phyloP scores from a whole-genome alignment of 2,888 invertebrate genomes.

The Notodonta ziczac region DNA sequence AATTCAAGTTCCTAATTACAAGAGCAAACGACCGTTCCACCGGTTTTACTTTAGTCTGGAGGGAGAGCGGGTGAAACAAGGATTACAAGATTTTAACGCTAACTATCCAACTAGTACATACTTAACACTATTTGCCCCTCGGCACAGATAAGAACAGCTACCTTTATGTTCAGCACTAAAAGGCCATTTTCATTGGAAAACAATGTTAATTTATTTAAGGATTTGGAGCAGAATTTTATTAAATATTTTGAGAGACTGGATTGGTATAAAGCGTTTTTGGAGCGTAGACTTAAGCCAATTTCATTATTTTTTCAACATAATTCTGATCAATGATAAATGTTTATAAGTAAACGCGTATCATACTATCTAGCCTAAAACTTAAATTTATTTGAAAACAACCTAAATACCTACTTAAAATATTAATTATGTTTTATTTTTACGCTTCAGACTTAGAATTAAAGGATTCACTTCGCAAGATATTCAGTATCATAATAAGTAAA shows the following conservation, averaged over 20 bases:
- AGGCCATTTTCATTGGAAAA: conserved; percentile 13
- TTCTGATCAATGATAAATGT: too few relatives aligned
- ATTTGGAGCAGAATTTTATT: not conserved
- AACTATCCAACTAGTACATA: conserved; percentile 20
- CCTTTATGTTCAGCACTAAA: conserved; percentile 26
- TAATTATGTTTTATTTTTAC: too few relatives aligned
- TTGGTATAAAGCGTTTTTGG: too few relatives aligned
- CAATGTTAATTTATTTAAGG: conserved; percentile 9
- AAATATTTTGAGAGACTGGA: too few relatives aligned
- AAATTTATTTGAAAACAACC: too few relatives aligned
- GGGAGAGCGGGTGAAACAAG: conserved; percentile 5
- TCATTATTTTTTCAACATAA: too few relatives aligned
- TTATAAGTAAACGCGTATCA: too few relatives aligned
- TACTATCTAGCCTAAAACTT: too few relatives aligned
- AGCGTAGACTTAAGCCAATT: too few relatives aligned
- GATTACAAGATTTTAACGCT: conserved; percentile 20
- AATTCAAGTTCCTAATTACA: not conserved
- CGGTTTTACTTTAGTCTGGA: not conserved
- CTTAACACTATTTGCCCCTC: conserved; percentile 19
- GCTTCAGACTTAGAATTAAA: not conserved
- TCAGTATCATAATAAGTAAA: not conserved
- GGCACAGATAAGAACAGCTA: conserved; percentile 22
- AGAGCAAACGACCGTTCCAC: not conserved
- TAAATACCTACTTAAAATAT: too few relatives aligned
- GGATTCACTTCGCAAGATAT: not conserved